These are phyloP conservation scores for Megalops cyprinoides DNA, from an alignment of 2,797 vertebrate species.

Conservation along the genomic window DNA sequence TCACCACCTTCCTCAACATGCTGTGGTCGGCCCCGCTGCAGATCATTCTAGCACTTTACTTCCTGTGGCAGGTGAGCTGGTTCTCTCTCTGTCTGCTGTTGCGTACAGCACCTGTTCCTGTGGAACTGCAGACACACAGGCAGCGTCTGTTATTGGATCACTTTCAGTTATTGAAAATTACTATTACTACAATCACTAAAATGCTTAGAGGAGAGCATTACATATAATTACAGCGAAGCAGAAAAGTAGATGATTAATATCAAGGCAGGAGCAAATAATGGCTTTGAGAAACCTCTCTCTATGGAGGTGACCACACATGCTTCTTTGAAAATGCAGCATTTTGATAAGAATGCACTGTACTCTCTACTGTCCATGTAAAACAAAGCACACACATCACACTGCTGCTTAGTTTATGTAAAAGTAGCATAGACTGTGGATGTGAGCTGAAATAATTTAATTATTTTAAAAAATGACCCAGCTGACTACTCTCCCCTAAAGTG, in stretches of 20 bases:
- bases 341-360: too few relatives aligned
- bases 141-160: neutral
- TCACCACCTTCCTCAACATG: conserved; percentile 89
- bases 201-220: neutral
- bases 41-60: conserved; percentile 89
- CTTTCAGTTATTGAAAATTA: neutral
- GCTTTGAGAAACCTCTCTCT: too few relatives aligned
- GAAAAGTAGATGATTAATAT: too few relatives aligned
- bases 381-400: too few relatives aligned
- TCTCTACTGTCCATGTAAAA: too few relatives aligned
- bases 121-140: neutral
- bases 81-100: neutral
- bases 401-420: too few relatives aligned
- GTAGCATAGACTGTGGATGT: too few relatives aligned
- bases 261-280: too few relatives aligned
- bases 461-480: neutral
- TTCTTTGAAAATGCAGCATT: neutral
- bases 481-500: neutral
- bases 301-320: too few relatives aligned
- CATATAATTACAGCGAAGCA: too few relatives aligned
- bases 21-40: conserved; percentile 94
- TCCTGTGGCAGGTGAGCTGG: conserved; percentile 89
- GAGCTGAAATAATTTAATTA: too few relatives aligned
- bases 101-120: neutral
- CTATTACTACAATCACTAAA: neutral